Evolutionary conservation across 2,888 invertebrate species (phyloP), one percentile per base, ranked within the genome.

Genomic region (Lymantria dispar): DNA sequence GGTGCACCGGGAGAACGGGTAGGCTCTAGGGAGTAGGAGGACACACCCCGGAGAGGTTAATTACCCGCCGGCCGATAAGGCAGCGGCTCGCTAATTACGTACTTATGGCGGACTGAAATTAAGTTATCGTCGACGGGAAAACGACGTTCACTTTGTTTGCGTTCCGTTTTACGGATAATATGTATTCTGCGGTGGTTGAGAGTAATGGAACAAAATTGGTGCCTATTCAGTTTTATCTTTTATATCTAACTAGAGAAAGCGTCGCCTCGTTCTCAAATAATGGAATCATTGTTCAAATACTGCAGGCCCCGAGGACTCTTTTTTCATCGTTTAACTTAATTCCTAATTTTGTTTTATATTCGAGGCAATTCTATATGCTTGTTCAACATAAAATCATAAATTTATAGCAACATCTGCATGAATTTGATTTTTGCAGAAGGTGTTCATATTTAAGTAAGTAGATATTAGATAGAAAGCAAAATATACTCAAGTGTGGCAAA

Each of bases 71-170:
- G 88, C 87, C 87, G 90, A 91, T 91, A 90, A 91, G 91, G 89
- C 89, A 91, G 85, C 82, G 89, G 90, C 87, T 81, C 88, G 90
- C 91, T 91, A 91, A 91, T 90, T 90, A 91, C 88, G 87, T 89
- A 91, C 91, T 91, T 91, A 91, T 87, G 88, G 90, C 87, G 84
- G 88, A 84, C 89, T 83, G 89, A 89, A 90, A 91, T 90, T 91
- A 91, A 88, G 89, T 91, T 91, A 91, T 91, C 88, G 90, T 83
- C 82, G 85, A 84, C 84, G 80, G 84, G 83, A 80, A 84, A 87
- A 83, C 87, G 88, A 87, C 87, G 87, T 74, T 87, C 87, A 85
- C 87, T 89, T 89, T 90, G 88, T 90, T 89, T 89, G 88, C 87
- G 83, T 88, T 87, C 87, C 88, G 86, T 88, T 88, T 89, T 87